phyloP scores from a whole-genome alignment of 2,888 invertebrate genomes.

The Lepeophtheirus nordmannii region DNA sequence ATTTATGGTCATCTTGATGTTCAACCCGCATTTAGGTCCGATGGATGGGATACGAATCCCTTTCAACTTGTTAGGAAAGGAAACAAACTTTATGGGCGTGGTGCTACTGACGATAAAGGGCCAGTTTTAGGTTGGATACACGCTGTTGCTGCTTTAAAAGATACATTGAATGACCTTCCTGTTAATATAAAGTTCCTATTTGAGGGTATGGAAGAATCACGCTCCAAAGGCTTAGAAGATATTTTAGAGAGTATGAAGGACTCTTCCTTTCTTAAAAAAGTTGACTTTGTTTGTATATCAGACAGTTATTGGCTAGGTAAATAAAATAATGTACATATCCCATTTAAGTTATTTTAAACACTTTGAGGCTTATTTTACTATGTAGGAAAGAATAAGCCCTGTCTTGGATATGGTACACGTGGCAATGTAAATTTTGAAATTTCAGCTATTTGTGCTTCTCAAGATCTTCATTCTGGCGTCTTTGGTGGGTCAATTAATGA shows the following conservation, averaged over 20 bases:
- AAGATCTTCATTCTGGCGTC: constrained; percentile 89
- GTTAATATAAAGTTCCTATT: constrained; percentile 59
- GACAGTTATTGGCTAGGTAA: constrained; percentile 97
- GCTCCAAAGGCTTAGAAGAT: constrained; percentile 85
- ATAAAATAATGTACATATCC: no score
- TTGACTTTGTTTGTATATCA: constrained; percentile 91
- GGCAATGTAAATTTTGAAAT: constrained; percentile 76
- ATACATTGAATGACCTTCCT: constrained; percentile 47
- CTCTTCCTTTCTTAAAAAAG: constrained; percentile 50
- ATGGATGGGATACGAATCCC: constrained; percentile 91
- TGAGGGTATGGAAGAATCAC: constrained; percentile 97
- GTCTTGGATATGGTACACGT: constrained; percentile 33
- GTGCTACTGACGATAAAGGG: constrained; percentile 84
- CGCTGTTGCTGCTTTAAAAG: constrained; percentile 72
- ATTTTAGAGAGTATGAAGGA: constrained; percentile 54
- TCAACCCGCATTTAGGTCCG: constrained; percentile 72
- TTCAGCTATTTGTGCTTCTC: constrained; percentile 52
- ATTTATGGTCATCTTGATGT: constrained; percentile 97
- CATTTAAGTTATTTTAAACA: no score
- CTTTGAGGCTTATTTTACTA: not conserved
- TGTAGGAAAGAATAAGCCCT: not conserved
- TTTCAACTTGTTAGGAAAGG: constrained; percentile 73
- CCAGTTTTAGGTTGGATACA: constrained; percentile 77
- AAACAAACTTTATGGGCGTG: constrained; percentile 76
- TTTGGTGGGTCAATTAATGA: constrained; percentile 77